phyloP scores from a whole-genome alignment of 2,113 vertebrate genomes.

The Mustelus asterias region DNA sequence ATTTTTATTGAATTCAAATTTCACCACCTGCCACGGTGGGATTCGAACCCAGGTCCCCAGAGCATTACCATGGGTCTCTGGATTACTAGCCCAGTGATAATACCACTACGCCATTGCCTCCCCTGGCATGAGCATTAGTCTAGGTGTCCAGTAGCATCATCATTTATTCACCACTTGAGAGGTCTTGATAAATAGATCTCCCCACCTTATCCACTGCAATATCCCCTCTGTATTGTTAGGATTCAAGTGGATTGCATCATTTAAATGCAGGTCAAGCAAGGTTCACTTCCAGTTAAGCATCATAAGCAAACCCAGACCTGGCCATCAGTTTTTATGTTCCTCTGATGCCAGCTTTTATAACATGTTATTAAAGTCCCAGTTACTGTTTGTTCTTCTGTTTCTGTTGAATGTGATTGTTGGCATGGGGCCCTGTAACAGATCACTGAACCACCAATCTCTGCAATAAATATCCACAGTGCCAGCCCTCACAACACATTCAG shows the following conservation, averaged over 20 bases:
- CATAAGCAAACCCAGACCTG: background rate
- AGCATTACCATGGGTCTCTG: no score
- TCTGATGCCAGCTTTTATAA: slow-evolving; percentile 7
- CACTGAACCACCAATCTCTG: background rate
- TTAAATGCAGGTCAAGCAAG: background rate
- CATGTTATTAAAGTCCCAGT: background rate
- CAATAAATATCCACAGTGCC: slow-evolving; percentile 5
- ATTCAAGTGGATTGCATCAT: background rate
- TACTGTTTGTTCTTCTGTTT: background rate
- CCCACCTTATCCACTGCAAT: background rate
- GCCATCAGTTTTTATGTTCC: background rate
- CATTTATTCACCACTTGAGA: background rate
- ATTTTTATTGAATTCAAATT: no score
- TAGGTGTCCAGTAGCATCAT: background rate
- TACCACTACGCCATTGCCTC: no score
- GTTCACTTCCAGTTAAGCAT: background rate
- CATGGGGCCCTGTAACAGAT: slow-evolving; percentile 3
- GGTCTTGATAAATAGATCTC: background rate
- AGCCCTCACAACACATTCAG: background rate
- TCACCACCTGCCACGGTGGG: no score
- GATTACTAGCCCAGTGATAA: no score
- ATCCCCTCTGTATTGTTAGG: background rate
- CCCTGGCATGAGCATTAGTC: background rate
- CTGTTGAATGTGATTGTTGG: background rate
- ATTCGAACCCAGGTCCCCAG: no score